Conservation (phyloP, 2,888 invertebrate species). For the Acanthosoma haemorrhoidale region DNA sequence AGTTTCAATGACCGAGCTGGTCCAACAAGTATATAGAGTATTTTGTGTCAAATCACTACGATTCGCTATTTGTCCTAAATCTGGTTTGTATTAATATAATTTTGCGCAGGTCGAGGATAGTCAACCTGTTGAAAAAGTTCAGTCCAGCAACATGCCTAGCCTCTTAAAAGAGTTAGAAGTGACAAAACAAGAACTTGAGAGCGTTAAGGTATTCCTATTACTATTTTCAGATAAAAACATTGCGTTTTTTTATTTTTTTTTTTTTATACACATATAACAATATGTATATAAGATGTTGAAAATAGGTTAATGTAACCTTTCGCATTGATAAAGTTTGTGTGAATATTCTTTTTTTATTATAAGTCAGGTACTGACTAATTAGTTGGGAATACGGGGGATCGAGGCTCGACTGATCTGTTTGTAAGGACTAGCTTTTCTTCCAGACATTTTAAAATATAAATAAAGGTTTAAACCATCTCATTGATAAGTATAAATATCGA, state of each 20-base stretch:
- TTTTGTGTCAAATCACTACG: too few relatives aligned
- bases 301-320: too few relatives aligned
- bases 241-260: not conserved
- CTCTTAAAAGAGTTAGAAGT: slow-evolving; percentile 75
- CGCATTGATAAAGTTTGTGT: not conserved
- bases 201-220: slow-evolving; percentile 62
- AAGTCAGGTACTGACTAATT: not conserved
- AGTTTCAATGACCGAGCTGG: too few relatives aligned
- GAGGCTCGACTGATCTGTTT: too few relatives aligned
- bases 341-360: not conserved
- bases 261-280: not conserved
- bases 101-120: not conserved
- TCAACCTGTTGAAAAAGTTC: not conserved
- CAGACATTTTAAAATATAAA: too few relatives aligned
- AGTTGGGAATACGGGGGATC: too few relatives aligned
- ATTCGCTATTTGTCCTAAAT: too few relatives aligned
- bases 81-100: not conserved
- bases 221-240: not conserved
- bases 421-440: too few relatives aligned
- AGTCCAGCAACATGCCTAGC: slow-evolving; percentile 48
- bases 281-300: too few relatives aligned
- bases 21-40: too few relatives aligned
- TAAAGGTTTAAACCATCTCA: too few relatives aligned
- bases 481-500: too few relatives aligned
- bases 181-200: slow-evolving; percentile 80